Base-by-base conservation (phyloP, 2,113 vertebrate species). In the Colistium nudipinnis region DNA sequence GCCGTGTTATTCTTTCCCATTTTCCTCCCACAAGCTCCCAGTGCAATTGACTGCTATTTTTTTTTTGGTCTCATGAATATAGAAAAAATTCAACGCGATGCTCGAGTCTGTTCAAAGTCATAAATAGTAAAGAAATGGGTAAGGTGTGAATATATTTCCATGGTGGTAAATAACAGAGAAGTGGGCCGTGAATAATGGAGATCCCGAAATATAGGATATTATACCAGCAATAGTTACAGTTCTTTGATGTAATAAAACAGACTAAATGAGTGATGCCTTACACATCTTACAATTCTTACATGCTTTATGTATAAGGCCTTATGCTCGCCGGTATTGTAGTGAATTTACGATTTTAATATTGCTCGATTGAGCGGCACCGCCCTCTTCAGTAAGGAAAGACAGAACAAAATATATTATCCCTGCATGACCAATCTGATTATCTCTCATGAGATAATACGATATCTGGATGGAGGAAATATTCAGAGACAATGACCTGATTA, bases 1-100 rank as follows among this genome's bases (percentile, higher is more conserved):
- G 80, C 84, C 80, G 65, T 88, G 82, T 85, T 85, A 88, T 91
- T 89, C 85, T 88, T 86, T 88, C 74, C 67, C 41, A 57, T 76
- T 78, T 77, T 16, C 62, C 63, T n/a, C 76, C 81, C 78, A 77
- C 76, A 80, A 80, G 72, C 71, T 73, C 70, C 68, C 47, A 71
- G 61, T 61, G 69, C 59, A 72, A 78, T 63, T 81, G 75, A 59
- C 82, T 80, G 56, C 80, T 81, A 70, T 89, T 85, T 39, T 87
- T 74, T 89, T 85, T 39, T 87, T 74, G 43, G 68, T 73, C 71
- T 82, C 67, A 83, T 85, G 80, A 88, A 90, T 86, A 83, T 80
- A 78, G 73, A 85, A 80, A n/a, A 75, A 78, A 62, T 80, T 83
- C 69, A 75, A 82, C 75, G 77, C 78, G 74, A 78, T 68, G 72